Base-by-base conservation (phyloP, 2,113 vertebrate genomes). In the Perca flavescens region DNA sequence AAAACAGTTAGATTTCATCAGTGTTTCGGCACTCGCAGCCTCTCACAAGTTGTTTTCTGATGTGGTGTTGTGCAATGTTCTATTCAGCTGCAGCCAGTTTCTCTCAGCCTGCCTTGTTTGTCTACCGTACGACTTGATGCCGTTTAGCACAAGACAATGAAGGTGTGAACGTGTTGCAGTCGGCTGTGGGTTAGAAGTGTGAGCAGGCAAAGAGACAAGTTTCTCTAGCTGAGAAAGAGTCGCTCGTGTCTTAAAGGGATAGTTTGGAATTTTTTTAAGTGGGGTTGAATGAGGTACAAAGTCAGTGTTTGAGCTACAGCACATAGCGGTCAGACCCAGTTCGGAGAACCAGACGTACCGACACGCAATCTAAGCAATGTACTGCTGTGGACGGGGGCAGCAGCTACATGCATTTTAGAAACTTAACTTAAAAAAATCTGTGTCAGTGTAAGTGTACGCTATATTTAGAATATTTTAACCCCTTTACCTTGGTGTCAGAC, bases 91-190 rank as follows among this genome's bases (percentile, higher is more conserved):
- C 46, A 40, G 40, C 57, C 60, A 2, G 60, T 28, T 71, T 79
- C 10, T 57, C 71, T 77, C 50, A 50, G 52, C 49, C 70, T 64
- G 74, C 56, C 65, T 2, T 7, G 11, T 66, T 69, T 19, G 15
- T 17, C 13, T 54, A 8, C 52, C 22, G 14, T 53, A 19, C 16
- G 58, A 66, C 58, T 22, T 3, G 6, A 40, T 58, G 68, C 60
- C 52, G 63, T 40, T 28, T 52, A 74, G 64, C 43, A 46, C 58
- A 13, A 70, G 34, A 58, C 4, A 15, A 58, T 21, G 58, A 67
- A 87, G 0, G 70, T 89, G 85, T 77, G 80, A 90, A 79, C 49
- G 62, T 77, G 53, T 64, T 67, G 69, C 82, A 76, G 52, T n/a
- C 62, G 46, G 58, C 52, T 68, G 84, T 28, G 64, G 47, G 16